These are phyloP conservation scores for Theristus sp. DNA, from an alignment of 2,888 invertebrate genomes.

Conservation along the genomic window DNA sequence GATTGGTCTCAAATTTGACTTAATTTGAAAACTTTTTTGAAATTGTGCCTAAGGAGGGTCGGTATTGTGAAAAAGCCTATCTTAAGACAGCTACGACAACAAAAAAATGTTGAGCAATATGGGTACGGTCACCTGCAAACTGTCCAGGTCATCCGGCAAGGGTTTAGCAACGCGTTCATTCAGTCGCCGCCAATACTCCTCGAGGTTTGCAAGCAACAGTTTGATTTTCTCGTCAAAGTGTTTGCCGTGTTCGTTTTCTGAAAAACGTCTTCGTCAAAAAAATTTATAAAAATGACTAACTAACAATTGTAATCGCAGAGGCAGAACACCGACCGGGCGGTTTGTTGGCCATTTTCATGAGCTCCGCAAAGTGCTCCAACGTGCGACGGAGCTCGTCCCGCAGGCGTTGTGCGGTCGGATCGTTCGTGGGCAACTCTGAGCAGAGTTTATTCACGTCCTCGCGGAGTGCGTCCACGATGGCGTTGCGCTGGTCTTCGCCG, in stretches of 20 bases:
- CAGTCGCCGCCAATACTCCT: slow-evolving; percentile 62
- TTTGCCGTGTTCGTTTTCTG: slow-evolving; percentile 23
- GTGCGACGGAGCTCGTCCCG: slow-evolving; percentile 53
- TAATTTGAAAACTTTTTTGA: no score
- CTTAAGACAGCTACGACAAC: no score
- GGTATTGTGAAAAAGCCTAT: no score
- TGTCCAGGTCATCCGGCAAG: no score
- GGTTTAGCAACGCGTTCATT: slow-evolving; percentile 63
- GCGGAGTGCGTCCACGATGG: slow-evolving; percentile 65
- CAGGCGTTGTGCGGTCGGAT: slow-evolving; percentile 62
- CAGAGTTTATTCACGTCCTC: slow-evolving; percentile 90
- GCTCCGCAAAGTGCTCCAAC: slow-evolving; percentile 32
- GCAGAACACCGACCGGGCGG: slow-evolving; percentile 17
- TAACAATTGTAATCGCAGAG: no score
- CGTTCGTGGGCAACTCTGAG: slow-evolving; percentile 83
- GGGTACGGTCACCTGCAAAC: no score
- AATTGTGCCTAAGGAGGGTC: no score
- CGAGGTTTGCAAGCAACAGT: slow-evolving; percentile 41
- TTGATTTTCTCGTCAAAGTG: slow-evolving; percentile 23
- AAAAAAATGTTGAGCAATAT: no score
- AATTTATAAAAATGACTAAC: no score
- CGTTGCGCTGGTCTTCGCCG: slow-evolving; percentile 84
- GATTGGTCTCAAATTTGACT: no score
- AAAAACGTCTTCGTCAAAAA: not conserved
- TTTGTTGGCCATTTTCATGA: slow-evolving; percentile 25